Percentiles rank a stretch among this genome's conserved stretches.
Evolutionary conservation across 1,140 invertebrate genomes (phyloP).

Genomic region (Drusus annulatus): DNA sequence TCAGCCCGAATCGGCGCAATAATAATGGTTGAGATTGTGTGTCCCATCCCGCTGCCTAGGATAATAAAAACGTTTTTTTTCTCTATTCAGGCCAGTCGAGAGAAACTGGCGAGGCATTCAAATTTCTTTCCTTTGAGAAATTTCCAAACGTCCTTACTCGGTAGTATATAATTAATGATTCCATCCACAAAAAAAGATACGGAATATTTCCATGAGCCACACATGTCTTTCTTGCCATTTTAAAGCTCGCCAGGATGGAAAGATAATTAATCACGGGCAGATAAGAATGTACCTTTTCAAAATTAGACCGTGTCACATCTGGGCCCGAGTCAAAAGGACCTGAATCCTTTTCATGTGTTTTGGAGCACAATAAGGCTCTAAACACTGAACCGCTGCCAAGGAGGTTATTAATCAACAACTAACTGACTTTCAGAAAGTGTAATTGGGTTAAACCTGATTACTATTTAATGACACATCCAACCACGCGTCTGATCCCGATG

Average conservation of each 20-base stretch:
- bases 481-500: background rate
- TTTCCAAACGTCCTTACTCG: slow-evolving; percentile 52
- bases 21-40: background rate
- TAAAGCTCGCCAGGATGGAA: slow-evolving; percentile 41
- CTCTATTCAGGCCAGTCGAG: slow-evolving; percentile 49
- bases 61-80: slow-evolving; percentile 53
- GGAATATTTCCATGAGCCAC: slow-evolving; percentile 50
- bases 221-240: slow-evolving; percentile 57
- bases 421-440: slow-evolving; percentile 23
- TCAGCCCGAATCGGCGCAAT: too few relatives aligned
- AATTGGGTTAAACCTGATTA: slow-evolving; percentile 36
- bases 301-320: slow-evolving; percentile 58
- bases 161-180: slow-evolving; percentile 57
- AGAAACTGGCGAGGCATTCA: slow-evolving; percentile 46
- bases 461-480: background rate
- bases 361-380: slow-evolving; percentile 37
- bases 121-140: slow-evolving; percentile 51
- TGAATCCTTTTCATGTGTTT: slow-evolving; percentile 55
- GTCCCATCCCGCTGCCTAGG: slow-evolving; percentile 9
- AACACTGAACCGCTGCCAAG: slow-evolving; percentile 20
- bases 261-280: slow-evolving; percentile 55
- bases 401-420: slow-evolving; percentile 32
- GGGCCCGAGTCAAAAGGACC: slow-evolving; percentile 48
- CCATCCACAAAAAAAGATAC: slow-evolving; percentile 44
- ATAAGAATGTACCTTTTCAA: slow-evolving; percentile 59